Evolutionary conservation across 2,797 vertebrate genomes (phyloP), one percentile per base, ranked within the genome.

Genomic region (Rhabdomys pumilio): DNA sequence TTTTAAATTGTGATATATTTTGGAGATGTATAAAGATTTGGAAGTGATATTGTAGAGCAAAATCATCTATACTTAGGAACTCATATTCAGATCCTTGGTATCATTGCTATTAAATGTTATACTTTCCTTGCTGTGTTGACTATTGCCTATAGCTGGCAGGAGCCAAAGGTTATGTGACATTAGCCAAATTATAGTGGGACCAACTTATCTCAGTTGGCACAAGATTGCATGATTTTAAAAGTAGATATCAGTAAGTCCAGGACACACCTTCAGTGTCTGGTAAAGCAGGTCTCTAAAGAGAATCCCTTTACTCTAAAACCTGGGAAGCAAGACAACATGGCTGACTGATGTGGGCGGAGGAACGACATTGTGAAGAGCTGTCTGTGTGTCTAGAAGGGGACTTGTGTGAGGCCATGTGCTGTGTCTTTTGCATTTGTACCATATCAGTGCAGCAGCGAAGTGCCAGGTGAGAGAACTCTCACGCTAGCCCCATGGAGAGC

Each of bases 1-100:
- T 95, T 82, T 67, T n/a, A 89, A 86, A 63, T 15, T 79, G n/a
- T 86, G 73, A 86, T 44, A 26, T 93, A 84, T 59, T 93, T 85
- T 86, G 65, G 75, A 79, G 89, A 84, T 92, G 29, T 88, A 83
- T 82, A 77, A 85, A 89, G 65, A 65, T 29, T 13, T 69, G 63
- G 57, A 72, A 59, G 50, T 47, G 57, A 94, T 65, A 20, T 41
- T 90, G 31, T 61, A 22, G 57, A 91, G 41, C 69, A 19, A 83
- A 4, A 69, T 75, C 22, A 81, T 38, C 20, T 90, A 1, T 89
- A 47, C 41, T 67, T 59, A 47, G 63, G 57, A 82, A 75, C 38
- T 81, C 17, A 26, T 72, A 67, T 15, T 86, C 38, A 20, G 17
- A 83, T 75, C 73, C 26, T 84, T 81, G 41, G 26, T 41, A 47